Evolutionary conservation across 2,888 invertebrate species (phyloP).

Genomic region (Spilosoma lubricipeda): DNA sequence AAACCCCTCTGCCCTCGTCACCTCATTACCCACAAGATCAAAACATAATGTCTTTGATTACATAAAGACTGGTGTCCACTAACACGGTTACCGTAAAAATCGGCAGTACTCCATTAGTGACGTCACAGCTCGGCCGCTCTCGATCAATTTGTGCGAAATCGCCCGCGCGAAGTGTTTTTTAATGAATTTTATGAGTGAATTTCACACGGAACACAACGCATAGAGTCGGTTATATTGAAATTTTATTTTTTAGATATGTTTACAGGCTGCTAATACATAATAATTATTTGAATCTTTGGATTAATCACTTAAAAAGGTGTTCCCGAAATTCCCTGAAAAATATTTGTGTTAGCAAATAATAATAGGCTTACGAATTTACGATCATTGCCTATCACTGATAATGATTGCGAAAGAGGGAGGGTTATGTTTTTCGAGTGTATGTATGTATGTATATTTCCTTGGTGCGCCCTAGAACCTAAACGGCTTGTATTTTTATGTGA

Average conservation of each 20-base stretch:
- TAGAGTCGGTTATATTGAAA: constrained; percentile 51
- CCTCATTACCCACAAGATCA: constrained; percentile 40
- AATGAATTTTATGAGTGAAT: constrained; percentile 85
- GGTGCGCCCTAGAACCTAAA: too few species aligned
- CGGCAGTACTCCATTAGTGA: constrained; percentile 81
- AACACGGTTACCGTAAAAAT: constrained; percentile 64
- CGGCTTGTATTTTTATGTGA: too few species aligned
- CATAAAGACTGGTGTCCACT: constrained; percentile 60
- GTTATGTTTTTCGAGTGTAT: too few species aligned
- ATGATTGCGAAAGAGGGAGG: too few species aligned
- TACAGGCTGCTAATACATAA: not conserved
- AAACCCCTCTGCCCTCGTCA: constrained; percentile 28
- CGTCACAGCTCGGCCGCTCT: constrained; percentile 72
- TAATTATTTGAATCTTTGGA: too few species aligned
- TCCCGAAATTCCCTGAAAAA: too few species aligned
- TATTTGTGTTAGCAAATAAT: too few species aligned
- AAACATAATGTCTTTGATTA: constrained; percentile 48
- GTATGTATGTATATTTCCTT: too few species aligned
- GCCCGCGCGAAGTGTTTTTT: constrained; percentile 84
- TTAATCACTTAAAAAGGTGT: not conserved
- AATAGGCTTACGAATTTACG: not conserved
- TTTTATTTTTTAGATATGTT: not conserved
- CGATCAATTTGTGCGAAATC: constrained; percentile 84
- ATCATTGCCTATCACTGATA: not conserved
- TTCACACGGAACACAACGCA: constrained; percentile 57